Evolutionary conservation across 1,140 invertebrate genomes (phyloP).

Genomic region (Brachionus rubens): DNA sequence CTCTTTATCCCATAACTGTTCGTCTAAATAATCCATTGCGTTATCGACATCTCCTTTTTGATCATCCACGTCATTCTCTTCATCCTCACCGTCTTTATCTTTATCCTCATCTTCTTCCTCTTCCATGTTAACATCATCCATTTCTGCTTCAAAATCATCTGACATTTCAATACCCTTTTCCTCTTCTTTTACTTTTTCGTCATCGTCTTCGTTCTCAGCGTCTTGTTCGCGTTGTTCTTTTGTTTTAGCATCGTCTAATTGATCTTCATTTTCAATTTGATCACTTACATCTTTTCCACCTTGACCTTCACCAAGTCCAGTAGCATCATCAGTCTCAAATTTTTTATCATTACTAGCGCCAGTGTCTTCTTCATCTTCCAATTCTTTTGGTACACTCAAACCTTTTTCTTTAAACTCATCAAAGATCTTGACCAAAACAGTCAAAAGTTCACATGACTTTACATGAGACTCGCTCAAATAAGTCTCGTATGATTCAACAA

Average conservation of each 20-base stretch:
- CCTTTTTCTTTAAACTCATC: constrained; percentile 28
- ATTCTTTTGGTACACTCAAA: constrained; percentile 7
- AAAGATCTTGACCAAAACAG: not conserved
- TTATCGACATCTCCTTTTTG: constrained; percentile 39
- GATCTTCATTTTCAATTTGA: constrained; percentile 44
- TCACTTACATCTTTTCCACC: constrained; percentile 43
- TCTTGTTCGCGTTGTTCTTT: not conserved
- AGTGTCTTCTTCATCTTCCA: not conserved
- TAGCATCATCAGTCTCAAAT: constrained; percentile 18
- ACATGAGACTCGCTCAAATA: not conserved
- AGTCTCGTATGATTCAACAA: not conserved
- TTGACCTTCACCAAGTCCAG: constrained; percentile 34
- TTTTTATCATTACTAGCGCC: not conserved
- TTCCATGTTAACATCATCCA: constrained; percentile 19
- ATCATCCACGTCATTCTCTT: constrained; percentile 29
- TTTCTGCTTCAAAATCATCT: constrained; percentile 29
- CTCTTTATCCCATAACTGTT: constrained; percentile 36
- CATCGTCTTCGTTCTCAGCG: not conserved
- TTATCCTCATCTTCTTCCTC: constrained; percentile 17
- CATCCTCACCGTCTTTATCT: not conserved
- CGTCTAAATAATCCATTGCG: constrained; percentile 19
- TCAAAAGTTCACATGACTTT: constrained; percentile 14
- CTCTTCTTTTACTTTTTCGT: constrained; percentile 23
- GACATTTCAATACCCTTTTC: constrained; percentile 46
- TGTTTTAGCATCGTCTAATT: constrained; percentile 40